These are phyloP conservation scores for Siderastrea radians DNA, from an alignment of 92 coral and sea anemone genomes.

Conservation along the genomic window DNA sequence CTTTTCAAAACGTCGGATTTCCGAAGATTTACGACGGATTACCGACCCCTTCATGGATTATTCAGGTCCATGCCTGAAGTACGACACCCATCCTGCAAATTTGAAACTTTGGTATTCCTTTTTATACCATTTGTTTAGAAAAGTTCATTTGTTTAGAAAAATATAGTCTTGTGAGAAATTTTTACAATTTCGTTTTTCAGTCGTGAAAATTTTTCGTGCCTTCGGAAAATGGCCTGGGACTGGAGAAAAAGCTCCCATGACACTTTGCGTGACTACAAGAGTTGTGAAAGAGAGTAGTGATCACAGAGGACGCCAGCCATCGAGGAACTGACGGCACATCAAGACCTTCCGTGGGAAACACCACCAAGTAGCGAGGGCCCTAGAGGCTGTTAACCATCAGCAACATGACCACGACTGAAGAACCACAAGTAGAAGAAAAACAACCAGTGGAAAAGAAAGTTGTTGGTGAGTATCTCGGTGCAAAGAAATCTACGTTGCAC, in stretches of 20 bases:
- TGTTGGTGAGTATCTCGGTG: slow-evolving; percentile 76
- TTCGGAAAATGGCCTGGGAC: slow-evolving; percentile 49
- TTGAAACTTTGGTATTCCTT: neutral
- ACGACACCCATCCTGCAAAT: neutral
- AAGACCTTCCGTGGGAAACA: slow-evolving; percentile 75
- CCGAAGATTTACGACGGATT: neutral
- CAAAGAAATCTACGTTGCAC: slow-evolving; percentile 34
- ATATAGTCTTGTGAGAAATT: neutral
- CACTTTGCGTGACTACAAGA: slow-evolving; percentile 84
- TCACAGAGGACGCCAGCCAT: slow-evolving; percentile 94
- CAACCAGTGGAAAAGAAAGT: slow-evolving; percentile 78
- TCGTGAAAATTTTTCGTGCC: neutral
- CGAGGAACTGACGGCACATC: slow-evolving; percentile 85
- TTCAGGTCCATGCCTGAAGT: neutral
- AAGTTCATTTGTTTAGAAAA: neutral
- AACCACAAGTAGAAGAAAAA: slow-evolving; percentile 86
- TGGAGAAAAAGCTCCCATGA: slow-evolving; percentile 72
- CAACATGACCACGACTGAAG: slow-evolving; percentile 94
- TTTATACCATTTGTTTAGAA: neutral
- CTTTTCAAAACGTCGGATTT: neutral
- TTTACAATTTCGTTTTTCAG: neutral
- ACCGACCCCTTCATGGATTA: slow-evolving; percentile 1
- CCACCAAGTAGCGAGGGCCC: slow-evolving; percentile 98
- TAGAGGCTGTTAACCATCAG: slow-evolving; percentile 94
- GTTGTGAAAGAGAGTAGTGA: slow-evolving; percentile 64